Conservation (phyloP, 2,888 invertebrate genomes). For the Hydraecia micacea region DNA sequence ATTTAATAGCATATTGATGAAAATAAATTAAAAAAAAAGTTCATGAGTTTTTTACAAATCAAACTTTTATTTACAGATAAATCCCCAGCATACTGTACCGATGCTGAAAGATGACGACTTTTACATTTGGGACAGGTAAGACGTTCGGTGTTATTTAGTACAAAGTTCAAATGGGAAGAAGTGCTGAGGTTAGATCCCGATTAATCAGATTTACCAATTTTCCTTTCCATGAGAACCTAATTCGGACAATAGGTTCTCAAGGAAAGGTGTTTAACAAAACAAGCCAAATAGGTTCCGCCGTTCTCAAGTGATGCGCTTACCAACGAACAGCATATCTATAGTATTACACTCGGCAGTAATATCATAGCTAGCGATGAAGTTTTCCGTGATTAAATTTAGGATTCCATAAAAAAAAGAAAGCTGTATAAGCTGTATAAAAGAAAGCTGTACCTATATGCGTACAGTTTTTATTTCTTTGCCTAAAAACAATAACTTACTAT, state of each 20-base stretch:
- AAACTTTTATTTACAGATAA: slow-evolving; percentile 78
- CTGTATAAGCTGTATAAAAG: too few relatives aligned
- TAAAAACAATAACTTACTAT: background rate
- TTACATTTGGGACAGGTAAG: slow-evolving; percentile 85
- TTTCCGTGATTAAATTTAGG: too few relatives aligned
- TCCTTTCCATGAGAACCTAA: background rate
- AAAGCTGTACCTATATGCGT: too few relatives aligned
- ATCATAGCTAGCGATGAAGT: too few relatives aligned
- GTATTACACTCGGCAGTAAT: too few relatives aligned
- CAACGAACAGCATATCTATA: background rate
- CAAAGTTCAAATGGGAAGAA: background rate
- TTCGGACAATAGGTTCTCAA: too few relatives aligned
- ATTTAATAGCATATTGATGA: too few relatives aligned
- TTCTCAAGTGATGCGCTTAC: background rate
- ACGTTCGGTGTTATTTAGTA: background rate
- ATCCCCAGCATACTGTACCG: slow-evolving; percentile 90
- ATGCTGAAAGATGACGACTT: slow-evolving; percentile 89
- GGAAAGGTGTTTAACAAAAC: too few relatives aligned
- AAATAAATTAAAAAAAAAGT: too few relatives aligned
- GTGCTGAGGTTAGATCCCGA: background rate
- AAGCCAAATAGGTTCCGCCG: background rate
- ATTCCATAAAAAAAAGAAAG: too few relatives aligned
- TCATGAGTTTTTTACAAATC: background rate
- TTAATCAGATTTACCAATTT: background rate
- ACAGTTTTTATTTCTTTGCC: background rate